Conservation (phyloP, 2,888 invertebrate genomes). For the Thumatha senex region DNA sequence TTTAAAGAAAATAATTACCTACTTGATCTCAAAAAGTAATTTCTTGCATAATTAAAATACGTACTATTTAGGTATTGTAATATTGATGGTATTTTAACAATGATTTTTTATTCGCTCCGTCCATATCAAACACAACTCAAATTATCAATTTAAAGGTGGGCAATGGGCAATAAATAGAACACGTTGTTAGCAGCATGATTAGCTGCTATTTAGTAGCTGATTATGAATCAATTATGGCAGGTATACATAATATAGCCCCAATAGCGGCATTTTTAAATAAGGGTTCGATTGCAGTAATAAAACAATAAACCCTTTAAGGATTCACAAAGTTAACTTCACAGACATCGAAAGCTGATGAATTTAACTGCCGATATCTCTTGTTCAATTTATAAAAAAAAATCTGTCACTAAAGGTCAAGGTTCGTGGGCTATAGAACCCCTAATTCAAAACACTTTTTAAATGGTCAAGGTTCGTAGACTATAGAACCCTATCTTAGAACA, state of each 20-base stretch:
- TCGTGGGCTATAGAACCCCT: constrained; percentile 52
- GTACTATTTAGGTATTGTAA: too few relatives aligned
- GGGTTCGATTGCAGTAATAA: constrained; percentile 66
- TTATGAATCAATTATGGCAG: constrained; percentile 54
- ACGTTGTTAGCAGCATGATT: constrained; percentile 42
- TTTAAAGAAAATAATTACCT: too few relatives aligned
- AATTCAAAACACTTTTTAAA: constrained; percentile 46
- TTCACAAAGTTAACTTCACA: constrained; percentile 71
- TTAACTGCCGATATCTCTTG: too few relatives aligned
- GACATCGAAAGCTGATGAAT: constrained; percentile 50
- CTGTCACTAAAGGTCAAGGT: constrained; percentile 50
- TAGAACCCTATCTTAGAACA: constrained; percentile 63
- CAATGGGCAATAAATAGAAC: constrained; percentile 36
- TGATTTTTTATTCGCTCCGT: too few relatives aligned
- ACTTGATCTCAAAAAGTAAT: too few relatives aligned
- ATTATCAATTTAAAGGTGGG: constrained; percentile 32
- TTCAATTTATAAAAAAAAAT: too few relatives aligned
- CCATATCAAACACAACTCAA: constrained; percentile 14
- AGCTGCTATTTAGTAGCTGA: constrained; percentile 58
- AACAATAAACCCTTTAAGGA: constrained; percentile 73
- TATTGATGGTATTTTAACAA: too few relatives aligned
- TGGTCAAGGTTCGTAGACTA: constrained; percentile 67
- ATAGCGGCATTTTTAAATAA: constrained; percentile 55
- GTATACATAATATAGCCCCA: constrained; percentile 53
- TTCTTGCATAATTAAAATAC: too few relatives aligned